phyloP scores from a whole-genome alignment of 1,140 invertebrate genomes.

The Temnothorax longispinosus region DNA sequence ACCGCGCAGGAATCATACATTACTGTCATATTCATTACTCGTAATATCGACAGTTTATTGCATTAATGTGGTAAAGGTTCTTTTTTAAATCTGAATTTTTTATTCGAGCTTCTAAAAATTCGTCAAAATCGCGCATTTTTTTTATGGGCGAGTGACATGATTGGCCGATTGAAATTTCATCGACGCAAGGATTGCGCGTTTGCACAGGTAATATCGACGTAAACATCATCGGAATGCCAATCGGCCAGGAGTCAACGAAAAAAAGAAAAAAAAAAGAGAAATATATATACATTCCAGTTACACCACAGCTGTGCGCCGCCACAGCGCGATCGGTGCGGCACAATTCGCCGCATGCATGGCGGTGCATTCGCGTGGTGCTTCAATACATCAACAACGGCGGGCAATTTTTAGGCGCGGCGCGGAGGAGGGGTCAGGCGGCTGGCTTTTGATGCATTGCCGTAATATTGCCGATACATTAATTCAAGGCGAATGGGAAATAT shows the following conservation, averaged over 20 bases:
- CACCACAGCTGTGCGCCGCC: not conserved
- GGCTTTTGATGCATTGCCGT: constrained; percentile 81
- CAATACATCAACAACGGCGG: constrained; percentile 78
- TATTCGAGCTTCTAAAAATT: not conserved
- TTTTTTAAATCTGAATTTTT: not conserved
- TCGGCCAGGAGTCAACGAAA: not conserved
- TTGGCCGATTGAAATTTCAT: constrained; percentile 14
- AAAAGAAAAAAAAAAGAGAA: constrained; percentile 9
- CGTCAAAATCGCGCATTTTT: not conserved
- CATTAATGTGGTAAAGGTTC: not conserved
- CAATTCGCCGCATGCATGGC: constrained; percentile 63
- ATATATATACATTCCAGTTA: not conserved
- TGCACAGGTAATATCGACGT: constrained; percentile 8
- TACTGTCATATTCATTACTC: too few species aligned
- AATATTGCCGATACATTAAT: constrained; percentile 83
- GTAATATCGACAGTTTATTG: not conserved
- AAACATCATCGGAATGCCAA: constrained; percentile 45
- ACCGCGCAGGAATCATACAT: not conserved
- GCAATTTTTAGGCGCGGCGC: constrained; percentile 78
- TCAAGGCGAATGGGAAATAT: constrained; percentile 81
- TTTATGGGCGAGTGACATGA: not conserved
- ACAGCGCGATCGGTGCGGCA: constrained; percentile 57
- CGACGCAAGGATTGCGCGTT: not conserved
- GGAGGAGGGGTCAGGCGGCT: constrained; percentile 41
- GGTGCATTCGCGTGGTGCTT: constrained; percentile 58